Base-by-base conservation (phyloP, 2,797 vertebrate species). In the Lutjanus argentimaculatus region DNA sequence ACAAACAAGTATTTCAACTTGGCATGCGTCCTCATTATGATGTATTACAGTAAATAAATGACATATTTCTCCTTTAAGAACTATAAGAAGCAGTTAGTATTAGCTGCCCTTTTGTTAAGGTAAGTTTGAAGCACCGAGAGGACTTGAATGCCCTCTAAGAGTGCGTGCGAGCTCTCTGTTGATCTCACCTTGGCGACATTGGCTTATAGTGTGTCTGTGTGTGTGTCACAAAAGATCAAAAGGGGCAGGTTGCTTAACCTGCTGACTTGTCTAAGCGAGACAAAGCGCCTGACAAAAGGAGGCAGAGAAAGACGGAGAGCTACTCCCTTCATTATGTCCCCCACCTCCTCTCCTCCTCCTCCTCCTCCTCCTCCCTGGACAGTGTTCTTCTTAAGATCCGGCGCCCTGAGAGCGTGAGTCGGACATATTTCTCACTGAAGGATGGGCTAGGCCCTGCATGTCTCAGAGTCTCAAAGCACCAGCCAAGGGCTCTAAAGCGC, bases 181-280 rank as follows among this genome's bases (percentile, higher is more conserved):
- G 85, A 78, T 81, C 89, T 86, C 80, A 79, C 79, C 80, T 90
- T 71, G 77, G 82, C 67, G 63, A 90, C 79, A 74, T 86, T 69
- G 52, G 77, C 85, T 82, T 78, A 63, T 45, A 75, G 81, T 68
- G 87, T 62, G 82, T 86, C 10, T 85, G 74, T 69, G 70, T 85
- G 83, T 79, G 79, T 55, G 66, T 85, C 83, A 92, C 93, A 94
- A 92, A 93, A 91, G 92, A 94, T 95, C 92, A 93, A 95, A 95
- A 83, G 89, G 81, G 67, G 71, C 84, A 88, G 84, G 91, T 94
- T 89, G 93, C 93, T 92, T 93, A 97, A 97, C 96, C 96, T 97
- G 97, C 97, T 97, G 96, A 97, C 97, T 97, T 96, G 87, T 95
- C 96, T 96, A 94, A 95, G 94, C 86, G 87, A 95, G 93, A 96